Conservation (phyloP, 2,888 invertebrate genomes). For the Lepidochrysops patricia region DNA sequence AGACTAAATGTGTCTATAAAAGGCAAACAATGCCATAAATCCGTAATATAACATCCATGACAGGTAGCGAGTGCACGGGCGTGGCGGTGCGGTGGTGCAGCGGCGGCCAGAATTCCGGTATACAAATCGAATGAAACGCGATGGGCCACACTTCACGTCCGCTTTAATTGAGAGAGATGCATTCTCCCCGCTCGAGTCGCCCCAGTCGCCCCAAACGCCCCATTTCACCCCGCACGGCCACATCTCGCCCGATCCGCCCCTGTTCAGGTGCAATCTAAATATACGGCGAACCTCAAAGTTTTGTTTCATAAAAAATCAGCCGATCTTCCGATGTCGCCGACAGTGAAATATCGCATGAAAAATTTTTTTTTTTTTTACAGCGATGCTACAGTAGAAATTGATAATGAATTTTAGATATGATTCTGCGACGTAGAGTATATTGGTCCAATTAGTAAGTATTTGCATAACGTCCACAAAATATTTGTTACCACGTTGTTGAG, state of each 20-base stretch:
- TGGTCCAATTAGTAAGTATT: background rate
- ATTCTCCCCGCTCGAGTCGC: background rate
- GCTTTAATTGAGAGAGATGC: background rate
- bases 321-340: background rate
- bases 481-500: background rate
- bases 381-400: background rate
- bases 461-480: background rate
- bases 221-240: no score
- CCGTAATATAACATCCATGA: background rate
- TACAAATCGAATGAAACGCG: background rate
- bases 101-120: background rate
- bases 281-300: background rate
- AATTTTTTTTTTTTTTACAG: background rate
- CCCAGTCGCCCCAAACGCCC: no score
- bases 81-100: no score
- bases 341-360: no score
- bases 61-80: background rate
- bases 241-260: no score
- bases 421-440: background rate
- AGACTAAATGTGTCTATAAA: no score
- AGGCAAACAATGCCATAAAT: no score
- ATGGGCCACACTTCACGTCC: background rate
- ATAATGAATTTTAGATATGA: background rate
- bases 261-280: background rate
- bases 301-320: background rate